Conservation (phyloP, 2,797 vertebrate species). For the Fratercula arctica region DNA sequence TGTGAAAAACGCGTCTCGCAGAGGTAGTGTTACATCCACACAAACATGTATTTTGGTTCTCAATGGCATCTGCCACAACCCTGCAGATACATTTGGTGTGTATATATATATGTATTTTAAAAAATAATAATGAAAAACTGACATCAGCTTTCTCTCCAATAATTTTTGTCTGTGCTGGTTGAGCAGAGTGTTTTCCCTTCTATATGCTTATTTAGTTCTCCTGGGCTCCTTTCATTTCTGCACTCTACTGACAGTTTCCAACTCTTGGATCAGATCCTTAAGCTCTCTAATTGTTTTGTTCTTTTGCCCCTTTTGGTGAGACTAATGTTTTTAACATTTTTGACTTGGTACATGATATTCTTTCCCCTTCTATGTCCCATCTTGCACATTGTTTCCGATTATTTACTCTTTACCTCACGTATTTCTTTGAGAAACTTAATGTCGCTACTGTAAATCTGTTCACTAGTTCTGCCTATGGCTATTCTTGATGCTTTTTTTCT, state of each 20-base stretch:
- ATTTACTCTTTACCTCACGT: background rate
- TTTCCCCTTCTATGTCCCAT: background rate
- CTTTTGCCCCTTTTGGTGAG: background rate
- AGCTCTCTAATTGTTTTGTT: background rate
- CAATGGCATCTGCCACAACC: background rate
- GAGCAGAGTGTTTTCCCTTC: background rate
- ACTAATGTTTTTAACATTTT: background rate
- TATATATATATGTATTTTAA: background rate
- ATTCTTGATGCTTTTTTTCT: background rate
- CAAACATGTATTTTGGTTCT: background rate
- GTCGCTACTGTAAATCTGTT: background rate
- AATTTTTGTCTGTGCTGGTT: background rate
- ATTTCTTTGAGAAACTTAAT: background rate
- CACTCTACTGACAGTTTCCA: background rate
- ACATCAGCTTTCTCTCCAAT: background rate
- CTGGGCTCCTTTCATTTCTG: background rate
- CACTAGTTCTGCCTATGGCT: background rate
- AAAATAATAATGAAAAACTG: background rate
- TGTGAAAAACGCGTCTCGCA: background rate
- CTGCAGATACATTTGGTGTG: background rate
- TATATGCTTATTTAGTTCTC: background rate
- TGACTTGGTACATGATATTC: background rate
- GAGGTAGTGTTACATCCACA: background rate
- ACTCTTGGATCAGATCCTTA: background rate
- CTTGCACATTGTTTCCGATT: background rate